Percentiles rank a stretch among this genome's conserved stretches.
Conservation (phyloP, 1,140 invertebrate species). For the Drosophila ercepeae region DNA sequence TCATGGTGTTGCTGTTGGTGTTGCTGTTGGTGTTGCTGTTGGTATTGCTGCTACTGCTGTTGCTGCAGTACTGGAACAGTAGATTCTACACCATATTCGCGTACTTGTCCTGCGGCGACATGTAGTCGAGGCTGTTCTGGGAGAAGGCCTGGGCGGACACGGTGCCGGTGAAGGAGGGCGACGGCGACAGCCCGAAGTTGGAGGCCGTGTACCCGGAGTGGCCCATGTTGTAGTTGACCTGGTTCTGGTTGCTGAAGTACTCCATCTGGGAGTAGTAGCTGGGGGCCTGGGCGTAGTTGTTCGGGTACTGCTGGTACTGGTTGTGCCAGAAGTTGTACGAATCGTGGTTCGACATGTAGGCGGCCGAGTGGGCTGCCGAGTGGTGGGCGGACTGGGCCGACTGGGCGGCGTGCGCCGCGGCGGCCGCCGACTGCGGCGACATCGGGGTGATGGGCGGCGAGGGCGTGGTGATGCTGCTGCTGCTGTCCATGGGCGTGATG, state of each 20-base stretch:
- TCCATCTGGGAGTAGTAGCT: slow-evolving; percentile 86
- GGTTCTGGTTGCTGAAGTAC: slow-evolving; percentile 86
- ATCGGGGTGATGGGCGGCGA: slow-evolving; percentile 86
- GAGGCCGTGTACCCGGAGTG: slow-evolving; percentile 80
- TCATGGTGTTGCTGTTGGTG: too few species aligned
- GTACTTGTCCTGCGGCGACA: slow-evolving; percentile 83
- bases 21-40: too few species aligned
- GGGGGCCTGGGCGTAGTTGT: slow-evolving; percentile 86
- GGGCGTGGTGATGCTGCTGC: slow-evolving; percentile 87
- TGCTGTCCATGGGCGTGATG: slow-evolving; percentile 87
- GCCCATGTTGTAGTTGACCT: slow-evolving; percentile 83
- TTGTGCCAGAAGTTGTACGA: slow-evolving; percentile 84
- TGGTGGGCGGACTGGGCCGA: slow-evolving; percentile 71
- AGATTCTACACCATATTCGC: slow-evolving; percentile 84
- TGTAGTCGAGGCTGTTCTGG: slow-evolving; percentile 83
- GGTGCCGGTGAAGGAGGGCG: slow-evolving; percentile 77
- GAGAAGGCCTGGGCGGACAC: slow-evolving; percentile 83
- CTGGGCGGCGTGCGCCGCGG: slow-evolving; percentile 75
- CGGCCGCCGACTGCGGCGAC: slow-evolving; percentile 84
- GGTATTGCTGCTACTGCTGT: slow-evolving; percentile 37
- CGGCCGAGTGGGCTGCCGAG: slow-evolving; percentile 71
- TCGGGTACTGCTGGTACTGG: slow-evolving; percentile 85
- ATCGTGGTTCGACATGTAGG: slow-evolving; percentile 83
- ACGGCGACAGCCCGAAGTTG: slow-evolving; percentile 80
- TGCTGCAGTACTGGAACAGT: slow-evolving; percentile 79